Evolutionary conservation across 2,797 vertebrate genomes (phyloP).

Genomic region (Pangasius djambal): DNA sequence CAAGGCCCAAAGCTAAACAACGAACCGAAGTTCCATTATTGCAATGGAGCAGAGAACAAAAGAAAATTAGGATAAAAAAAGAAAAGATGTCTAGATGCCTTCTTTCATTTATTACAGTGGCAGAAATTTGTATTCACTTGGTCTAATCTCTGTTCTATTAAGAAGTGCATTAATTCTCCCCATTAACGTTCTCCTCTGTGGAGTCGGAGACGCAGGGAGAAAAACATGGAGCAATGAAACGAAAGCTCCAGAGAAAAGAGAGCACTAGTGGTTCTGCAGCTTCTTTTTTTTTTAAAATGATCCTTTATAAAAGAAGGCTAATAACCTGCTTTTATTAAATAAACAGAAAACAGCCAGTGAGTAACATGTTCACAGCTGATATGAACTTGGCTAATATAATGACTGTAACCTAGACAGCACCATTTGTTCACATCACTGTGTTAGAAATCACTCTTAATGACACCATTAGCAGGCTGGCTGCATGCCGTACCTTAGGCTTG

Average conservation of each 20-base stretch:
- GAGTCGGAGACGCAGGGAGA: constrained; percentile 34
- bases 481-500: not conserved
- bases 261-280: not conserved
- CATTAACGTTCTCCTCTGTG: constrained; percentile 18
- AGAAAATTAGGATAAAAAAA: constrained; percentile 8
- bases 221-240: not conserved
- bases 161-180: constrained; percentile 36
- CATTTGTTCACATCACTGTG: constrained; percentile 3
- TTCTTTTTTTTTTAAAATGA: not conserved
- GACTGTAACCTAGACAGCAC: not conserved
- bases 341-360: not conserved
- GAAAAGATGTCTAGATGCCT: constrained; percentile 13
- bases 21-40: constrained; percentile 28
- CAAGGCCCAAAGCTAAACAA: constrained; percentile 12
- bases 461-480: not conserved
- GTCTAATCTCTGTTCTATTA: constrained; percentile 37
- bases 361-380: not conserved
- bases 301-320: not conserved
- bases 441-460: constrained; percentile 13
- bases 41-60: constrained; percentile 19
- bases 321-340: not conserved
- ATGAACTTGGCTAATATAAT: not conserved
- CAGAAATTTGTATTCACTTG: constrained; percentile 47
- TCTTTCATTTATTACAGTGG: constrained; percentile 42
- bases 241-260: not conserved